Conservation (phyloP, 37 sponge, comb jelly and placozoan species). For the Ephydatia muelleri region DNA sequence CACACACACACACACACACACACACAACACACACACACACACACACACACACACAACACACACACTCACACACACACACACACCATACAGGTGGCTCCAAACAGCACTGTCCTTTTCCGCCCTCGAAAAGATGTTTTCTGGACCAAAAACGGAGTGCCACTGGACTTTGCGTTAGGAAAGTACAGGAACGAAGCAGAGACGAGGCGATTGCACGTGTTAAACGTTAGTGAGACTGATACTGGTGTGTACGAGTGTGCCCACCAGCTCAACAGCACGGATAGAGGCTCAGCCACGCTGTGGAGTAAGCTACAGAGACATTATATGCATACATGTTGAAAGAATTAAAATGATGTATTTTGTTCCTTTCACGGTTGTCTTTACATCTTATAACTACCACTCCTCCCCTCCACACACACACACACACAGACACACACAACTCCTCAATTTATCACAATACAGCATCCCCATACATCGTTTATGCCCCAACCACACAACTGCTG, state of each 20-base stretch:
- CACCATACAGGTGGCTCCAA: not conserved
- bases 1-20: not conserved
- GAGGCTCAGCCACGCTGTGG: constrained; percentile 30
- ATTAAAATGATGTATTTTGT: too few relatives aligned
- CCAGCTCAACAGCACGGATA: constrained; percentile 8
- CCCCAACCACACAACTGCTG: not conserved
- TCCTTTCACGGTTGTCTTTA: too few relatives aligned
- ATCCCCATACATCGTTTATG: constrained; percentile 1
- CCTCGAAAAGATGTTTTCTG: constrained; percentile 22
- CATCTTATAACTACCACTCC: too few relatives aligned
- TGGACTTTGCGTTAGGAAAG: constrained; percentile 1
- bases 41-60: too few relatives aligned
- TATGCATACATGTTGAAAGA: not conserved
- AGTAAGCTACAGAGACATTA: constrained; percentile 10
- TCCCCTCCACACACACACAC: too few relatives aligned
- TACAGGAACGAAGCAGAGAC: constrained; percentile 30
- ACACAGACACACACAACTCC: too few relatives aligned
- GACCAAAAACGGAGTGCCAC: constrained; percentile 13
- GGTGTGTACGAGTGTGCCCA: constrained; percentile 43
- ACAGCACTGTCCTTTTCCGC: not conserved
- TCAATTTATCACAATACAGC: not conserved
- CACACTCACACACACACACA: too few relatives aligned
- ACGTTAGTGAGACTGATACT: constrained; percentile 4
- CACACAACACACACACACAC: not conserved
- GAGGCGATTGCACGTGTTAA: constrained; percentile 11